Evolutionary conservation across 2,888 invertebrate genomes (phyloP).

Genomic region (Xestia xanthographa): DNA sequence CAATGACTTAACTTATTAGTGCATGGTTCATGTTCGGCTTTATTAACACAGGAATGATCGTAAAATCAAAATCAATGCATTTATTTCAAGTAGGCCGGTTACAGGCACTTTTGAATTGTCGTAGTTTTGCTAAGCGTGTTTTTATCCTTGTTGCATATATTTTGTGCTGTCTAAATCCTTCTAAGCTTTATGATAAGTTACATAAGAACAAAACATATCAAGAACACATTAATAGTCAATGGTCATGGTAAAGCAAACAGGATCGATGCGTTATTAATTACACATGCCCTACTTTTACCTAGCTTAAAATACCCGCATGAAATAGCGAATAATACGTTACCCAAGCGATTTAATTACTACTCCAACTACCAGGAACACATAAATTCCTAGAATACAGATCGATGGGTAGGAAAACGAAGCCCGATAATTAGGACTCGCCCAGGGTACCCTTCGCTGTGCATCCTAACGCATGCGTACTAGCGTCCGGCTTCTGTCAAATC

Average conservation of each 20-base stretch:
- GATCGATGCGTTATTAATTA: slow-evolving; percentile 23
- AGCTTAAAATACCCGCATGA: slow-evolving; percentile 3
- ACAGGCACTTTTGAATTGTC: too few species aligned
- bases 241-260: neutral
- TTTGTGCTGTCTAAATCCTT: neutral
- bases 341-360: neutral
- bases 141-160: neutral
- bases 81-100: too few species aligned
- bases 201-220: neutral
- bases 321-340: slow-evolving; percentile 4
- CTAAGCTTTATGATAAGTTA: neutral
- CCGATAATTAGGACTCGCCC: slow-evolving; percentile 51
- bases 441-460: slow-evolving; percentile 31
- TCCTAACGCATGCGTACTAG: slow-evolving; percentile 44
- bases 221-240: neutral
- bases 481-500: slow-evolving; percentile 39
- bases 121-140: neutral
- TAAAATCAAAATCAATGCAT: too few species aligned
- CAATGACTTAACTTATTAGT: neutral
- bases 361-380: slow-evolving; percentile 1
- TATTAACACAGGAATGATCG: too few species aligned
- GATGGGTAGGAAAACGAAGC: slow-evolving; percentile 24
- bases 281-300: slow-evolving; percentile 21
- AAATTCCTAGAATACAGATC: slow-evolving; percentile 34
- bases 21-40: neutral